Conservation (phyloP, 2,113 vertebrate genomes). For the Xiphias gladius region DNA sequence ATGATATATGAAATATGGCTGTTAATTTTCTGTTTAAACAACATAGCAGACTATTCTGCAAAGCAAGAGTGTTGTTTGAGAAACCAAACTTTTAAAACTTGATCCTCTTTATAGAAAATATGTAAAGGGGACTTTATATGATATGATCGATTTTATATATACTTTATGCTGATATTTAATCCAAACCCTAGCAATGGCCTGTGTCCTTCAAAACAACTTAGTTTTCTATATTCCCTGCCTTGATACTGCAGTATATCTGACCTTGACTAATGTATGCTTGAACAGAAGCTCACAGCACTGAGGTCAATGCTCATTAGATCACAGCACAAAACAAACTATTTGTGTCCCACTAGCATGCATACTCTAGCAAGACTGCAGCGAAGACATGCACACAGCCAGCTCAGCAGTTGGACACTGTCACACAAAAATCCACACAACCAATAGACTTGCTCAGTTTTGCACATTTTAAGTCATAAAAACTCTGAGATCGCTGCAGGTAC, state of each 20-base stretch:
- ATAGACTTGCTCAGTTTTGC: neutral
- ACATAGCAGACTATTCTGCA: neutral
- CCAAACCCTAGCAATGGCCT: neutral
- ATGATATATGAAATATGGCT: neutral
- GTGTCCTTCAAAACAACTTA: neutral
- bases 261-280: slow-evolving; percentile 10
- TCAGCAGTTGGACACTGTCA: neutral
- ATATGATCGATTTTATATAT: neutral
- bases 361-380: neutral
- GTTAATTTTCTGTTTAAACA: neutral
- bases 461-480: neutral
- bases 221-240: neutral
- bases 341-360: slow-evolving; percentile 7
- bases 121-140: neutral
- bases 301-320: slow-evolving; percentile 43
- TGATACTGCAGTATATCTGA: neutral
- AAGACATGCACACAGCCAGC: neutral
- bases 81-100: neutral
- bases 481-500: neutral
- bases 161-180: neutral
- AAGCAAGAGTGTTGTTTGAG: neutral
- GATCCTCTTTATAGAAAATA: neutral
- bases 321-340: slow-evolving; percentile 18
- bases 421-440: neutral
- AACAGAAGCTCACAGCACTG: slow-evolving; percentile 25